Evolutionary conservation across 1,140 invertebrate species (phyloP), one percentile per base, ranked within the genome.

Genomic region (Euborellia annulipes): DNA sequence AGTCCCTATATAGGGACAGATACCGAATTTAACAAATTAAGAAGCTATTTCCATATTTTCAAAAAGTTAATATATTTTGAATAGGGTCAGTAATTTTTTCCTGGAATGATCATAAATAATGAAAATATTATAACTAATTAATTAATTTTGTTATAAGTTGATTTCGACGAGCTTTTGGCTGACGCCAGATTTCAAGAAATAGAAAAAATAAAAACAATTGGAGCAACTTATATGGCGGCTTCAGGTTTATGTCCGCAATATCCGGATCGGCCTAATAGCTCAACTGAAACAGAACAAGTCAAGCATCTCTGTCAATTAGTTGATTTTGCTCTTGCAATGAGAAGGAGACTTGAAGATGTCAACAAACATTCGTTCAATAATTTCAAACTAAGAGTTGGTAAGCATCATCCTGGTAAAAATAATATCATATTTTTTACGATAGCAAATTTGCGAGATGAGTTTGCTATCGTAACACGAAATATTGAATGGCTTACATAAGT

Each of bases 161-260:
- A 91, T 67, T 91, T 94, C 67, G 91, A 95, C 62, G 83, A 92
- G 65, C 64, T 95, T 8, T 62, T 96, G 43, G 85, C 89, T 55
- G 87, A 95, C 57, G 75, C 82, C 19, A 72, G 84, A 13, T 98
- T 96, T 60, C 76, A 77, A 16, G 82, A 79, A 43, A 87, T 98
- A 46, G 95, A 99, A 64, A 98, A 98, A 72, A 96, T 98, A 37
- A 99, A 99, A 67, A 98, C 94, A 0, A 91, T 98, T 22, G 90
- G 90, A 22, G 72, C 70, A 23, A 96, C 90, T 7, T 99, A 98
- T 55, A 98, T 99, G 95, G 94, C 93, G 6, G 94, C 92, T 2
- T 91, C 91, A 13, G 95, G 95, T n/a, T 67, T 98, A 0, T 90
- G 86, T 68, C 76, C 84, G 75, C 79, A 59, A 63, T 44, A 45